A percentile compares a stretch with the other conserved stretches of the same genome.
Evolutionary conservation across 2,113 vertebrate species (phyloP).

Genomic region (Rhombomys opimus): DNA sequence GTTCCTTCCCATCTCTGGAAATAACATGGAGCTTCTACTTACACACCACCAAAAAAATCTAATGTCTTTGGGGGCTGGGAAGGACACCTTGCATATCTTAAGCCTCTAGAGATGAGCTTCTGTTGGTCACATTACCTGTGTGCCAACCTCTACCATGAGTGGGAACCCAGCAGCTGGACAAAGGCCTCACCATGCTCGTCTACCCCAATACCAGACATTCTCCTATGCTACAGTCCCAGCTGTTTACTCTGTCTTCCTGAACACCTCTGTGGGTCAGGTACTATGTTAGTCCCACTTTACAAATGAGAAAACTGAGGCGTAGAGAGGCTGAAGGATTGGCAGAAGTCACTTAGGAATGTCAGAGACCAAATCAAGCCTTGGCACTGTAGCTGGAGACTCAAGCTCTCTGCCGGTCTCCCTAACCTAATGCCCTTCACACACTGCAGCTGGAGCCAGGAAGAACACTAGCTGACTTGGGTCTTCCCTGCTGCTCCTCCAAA

Average conservation of each 20-base stretch:
- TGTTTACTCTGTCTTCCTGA: not conserved
- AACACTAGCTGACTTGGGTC: not conserved
- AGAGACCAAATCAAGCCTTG: not conserved
- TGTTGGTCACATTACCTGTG: not conserved
- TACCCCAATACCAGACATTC: fast-evolving
- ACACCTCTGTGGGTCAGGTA: not conserved
- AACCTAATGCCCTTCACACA: not conserved
- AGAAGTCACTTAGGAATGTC: not conserved
- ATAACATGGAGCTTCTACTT: not conserved
- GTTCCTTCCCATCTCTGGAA: not conserved
- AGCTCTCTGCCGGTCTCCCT: not conserved
- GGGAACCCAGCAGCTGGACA: not conserved
- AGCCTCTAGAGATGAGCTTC: not conserved
- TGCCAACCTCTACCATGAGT: not conserved
- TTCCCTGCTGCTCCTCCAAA: not conserved
- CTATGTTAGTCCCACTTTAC: not conserved
- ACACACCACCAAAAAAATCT: not conserved
- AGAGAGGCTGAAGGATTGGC: not conserved
- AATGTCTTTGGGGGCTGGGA: not conserved
- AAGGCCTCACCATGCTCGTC: not conserved
- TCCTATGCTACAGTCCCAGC: fast-evolving
- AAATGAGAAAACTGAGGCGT: constrained; percentile 35
- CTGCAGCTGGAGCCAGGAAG: not conserved
- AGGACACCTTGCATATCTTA: not conserved
- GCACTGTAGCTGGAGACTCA: not conserved